These are phyloP conservation scores for Eilema griseolum DNA, from an alignment of 2,888 invertebrate genomes.

Conservation along the genomic window DNA sequence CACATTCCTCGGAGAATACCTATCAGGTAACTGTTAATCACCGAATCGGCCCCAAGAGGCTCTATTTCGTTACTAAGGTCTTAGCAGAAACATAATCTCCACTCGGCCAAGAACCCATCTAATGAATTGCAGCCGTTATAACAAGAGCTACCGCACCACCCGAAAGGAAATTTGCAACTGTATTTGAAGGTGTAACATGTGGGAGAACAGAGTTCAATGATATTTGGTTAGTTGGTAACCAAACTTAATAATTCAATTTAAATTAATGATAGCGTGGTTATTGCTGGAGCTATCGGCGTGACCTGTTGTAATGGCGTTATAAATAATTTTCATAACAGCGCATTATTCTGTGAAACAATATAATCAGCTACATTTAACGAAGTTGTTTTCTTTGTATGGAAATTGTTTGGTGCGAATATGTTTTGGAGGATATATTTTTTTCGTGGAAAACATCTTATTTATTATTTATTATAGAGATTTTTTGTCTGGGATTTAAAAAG, in stretches of 20 bases:
- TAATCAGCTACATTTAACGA: conserved; percentile 30
- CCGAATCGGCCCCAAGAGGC: conserved; percentile 63
- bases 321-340: conserved; percentile 38
- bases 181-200: conserved; percentile 26
- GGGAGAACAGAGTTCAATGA: conserved; percentile 36
- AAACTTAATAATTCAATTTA: conserved; percentile 63
- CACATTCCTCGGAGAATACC: conserved; percentile 52
- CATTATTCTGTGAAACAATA: conserved; percentile 42
- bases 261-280: conserved; percentile 55
- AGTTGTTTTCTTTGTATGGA: conserved; percentile 31
- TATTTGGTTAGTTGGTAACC: conserved; percentile 41
- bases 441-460: background rate
- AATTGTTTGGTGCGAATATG: background rate
- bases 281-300: conserved; percentile 43
- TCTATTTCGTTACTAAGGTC: conserved; percentile 52
- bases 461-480: background rate
- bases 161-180: conserved; percentile 24
- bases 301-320: conserved; percentile 39
- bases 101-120: conserved; percentile 53
- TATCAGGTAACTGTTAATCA: conserved; percentile 65
- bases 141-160: conserved; percentile 35
- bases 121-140: conserved; percentile 51
- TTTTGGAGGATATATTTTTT: background rate
- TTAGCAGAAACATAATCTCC: conserved; percentile 52
- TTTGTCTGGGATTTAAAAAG: background rate